Percentiles rank a stretch among this genome's conserved stretches.
Conservation (phyloP, 2,888 invertebrate genomes). For the Napeogenes sylphis region DNA sequence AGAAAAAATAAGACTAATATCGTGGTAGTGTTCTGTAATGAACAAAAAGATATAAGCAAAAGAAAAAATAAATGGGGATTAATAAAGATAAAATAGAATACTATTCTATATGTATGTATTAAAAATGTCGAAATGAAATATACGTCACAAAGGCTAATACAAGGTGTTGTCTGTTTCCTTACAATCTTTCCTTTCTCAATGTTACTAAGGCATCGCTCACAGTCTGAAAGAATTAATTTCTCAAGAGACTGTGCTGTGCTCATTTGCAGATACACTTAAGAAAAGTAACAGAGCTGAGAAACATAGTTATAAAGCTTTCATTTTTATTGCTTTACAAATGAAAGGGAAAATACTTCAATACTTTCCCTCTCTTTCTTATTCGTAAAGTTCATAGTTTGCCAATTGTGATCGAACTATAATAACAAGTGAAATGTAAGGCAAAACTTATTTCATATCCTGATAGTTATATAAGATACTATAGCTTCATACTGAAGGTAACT, state of each 20-base stretch:
- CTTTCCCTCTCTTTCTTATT: too few relatives aligned
- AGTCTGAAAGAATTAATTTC: slow-evolving; percentile 26
- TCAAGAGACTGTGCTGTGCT: slow-evolving; percentile 23
- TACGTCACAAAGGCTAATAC: slow-evolving; percentile 5
- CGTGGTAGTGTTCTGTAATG: too few relatives aligned
- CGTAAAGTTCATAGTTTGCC: too few relatives aligned
- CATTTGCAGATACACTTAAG: slow-evolving; percentile 18
- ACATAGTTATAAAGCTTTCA: background rate
- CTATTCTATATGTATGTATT: too few relatives aligned
- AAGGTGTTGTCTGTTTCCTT: slow-evolving; percentile 9
- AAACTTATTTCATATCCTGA: background rate
- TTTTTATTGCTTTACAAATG: background rate
- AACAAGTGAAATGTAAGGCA: background rate
- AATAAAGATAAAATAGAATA: too few relatives aligned
- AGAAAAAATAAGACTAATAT: too few relatives aligned
- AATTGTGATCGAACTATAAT: too few relatives aligned
- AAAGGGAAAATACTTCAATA: too few relatives aligned
- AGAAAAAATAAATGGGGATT: too few relatives aligned
- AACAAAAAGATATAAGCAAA: too few relatives aligned
- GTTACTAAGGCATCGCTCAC: slow-evolving; percentile 14
- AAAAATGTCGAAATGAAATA: too few relatives aligned
- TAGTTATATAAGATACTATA: background rate
- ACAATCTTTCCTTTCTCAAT: slow-evolving; percentile 9
- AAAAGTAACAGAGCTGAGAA: slow-evolving; percentile 7
- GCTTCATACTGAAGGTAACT: slow-evolving; percentile 17